Evolutionary conservation across 2,888 invertebrate species (phyloP).

Genomic region (Drosophila kanekoi): DNA sequence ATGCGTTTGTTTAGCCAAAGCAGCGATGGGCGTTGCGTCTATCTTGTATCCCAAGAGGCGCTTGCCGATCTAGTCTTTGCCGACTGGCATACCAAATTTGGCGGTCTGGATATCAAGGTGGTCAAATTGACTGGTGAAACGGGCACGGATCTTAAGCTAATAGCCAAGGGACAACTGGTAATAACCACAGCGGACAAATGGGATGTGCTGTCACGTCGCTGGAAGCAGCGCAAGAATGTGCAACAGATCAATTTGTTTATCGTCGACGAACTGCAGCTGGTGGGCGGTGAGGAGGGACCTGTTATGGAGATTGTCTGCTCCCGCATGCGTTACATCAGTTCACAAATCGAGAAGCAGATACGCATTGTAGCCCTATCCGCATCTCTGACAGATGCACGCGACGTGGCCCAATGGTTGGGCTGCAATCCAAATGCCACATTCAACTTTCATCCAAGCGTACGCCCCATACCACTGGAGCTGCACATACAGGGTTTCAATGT

Average conservation of each 20-base stretch:
- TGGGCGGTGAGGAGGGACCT: constrained; percentile 96
- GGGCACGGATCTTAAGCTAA: constrained; percentile 96
- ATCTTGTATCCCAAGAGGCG: constrained; percentile 96
- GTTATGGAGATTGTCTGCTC: constrained; percentile 97
- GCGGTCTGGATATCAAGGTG: constrained; percentile 91
- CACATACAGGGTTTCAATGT: constrained; percentile 99
- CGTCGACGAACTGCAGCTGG: constrained; percentile 96
- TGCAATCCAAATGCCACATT: constrained; percentile 97
- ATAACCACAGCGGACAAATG: constrained; percentile 99
- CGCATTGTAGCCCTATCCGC: constrained; percentile 97
- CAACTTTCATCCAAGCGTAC: constrained; percentile 99
- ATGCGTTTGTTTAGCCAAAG: constrained; percentile 92
- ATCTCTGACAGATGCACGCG: constrained; percentile 97
- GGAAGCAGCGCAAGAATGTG: constrained; percentile 99
- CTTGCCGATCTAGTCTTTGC: constrained; percentile 95
- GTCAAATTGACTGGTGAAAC: constrained; percentile 98
- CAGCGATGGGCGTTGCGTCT: constrained; percentile 94
- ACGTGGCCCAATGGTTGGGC: constrained; percentile 98
- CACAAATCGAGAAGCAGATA: constrained; percentile 95
- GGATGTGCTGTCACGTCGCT: constrained; percentile 98
- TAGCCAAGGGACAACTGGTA: constrained; percentile 97
- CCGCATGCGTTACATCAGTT: constrained; percentile 97
- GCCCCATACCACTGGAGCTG: constrained; percentile 97
- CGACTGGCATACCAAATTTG: constrained; percentile 97
- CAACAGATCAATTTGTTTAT: constrained; percentile 98